Conservation (phyloP, 2,113 vertebrate species). For the Ciconia stormi region DNA sequence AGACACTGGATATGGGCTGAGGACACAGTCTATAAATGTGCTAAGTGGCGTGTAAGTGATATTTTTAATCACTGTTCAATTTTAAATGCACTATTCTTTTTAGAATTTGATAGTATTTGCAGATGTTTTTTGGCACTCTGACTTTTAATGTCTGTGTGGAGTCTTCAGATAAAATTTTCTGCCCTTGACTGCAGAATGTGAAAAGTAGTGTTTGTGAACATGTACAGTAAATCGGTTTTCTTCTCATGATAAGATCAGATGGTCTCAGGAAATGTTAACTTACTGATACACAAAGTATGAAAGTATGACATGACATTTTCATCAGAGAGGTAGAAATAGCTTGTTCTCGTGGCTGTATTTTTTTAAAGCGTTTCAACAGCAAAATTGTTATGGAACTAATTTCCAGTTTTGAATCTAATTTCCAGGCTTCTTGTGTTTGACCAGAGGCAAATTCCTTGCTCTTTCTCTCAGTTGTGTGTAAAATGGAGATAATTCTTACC, state of each 20-base stretch:
- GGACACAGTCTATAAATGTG: conserved; percentile 87
- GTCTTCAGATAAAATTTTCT: background rate
- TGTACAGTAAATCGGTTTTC: background rate
- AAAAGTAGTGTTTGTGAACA: background rate
- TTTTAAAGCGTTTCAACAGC: background rate
- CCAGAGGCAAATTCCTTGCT: background rate
- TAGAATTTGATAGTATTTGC: background rate
- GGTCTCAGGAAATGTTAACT: background rate
- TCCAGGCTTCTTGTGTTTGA: background rate
- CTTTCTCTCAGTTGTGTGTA: background rate
- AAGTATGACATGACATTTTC: background rate
- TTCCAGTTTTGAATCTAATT: background rate
- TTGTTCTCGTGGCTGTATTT: background rate
- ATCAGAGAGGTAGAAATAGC: background rate
- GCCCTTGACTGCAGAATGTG: background rate
- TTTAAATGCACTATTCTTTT: background rate
- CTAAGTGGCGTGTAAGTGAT: conserved; percentile 90
- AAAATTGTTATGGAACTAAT: background rate
- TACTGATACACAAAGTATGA: background rate
- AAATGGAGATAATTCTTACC: background rate
- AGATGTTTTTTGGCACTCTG: background rate
- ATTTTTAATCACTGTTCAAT: background rate
- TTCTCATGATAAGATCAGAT: background rate
- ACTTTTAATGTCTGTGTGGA: background rate
- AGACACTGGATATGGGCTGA: conserved; percentile 81